Evolutionary conservation across 2,797 vertebrate species (phyloP).

Genomic region (Poeciliopsis infans): DNA sequence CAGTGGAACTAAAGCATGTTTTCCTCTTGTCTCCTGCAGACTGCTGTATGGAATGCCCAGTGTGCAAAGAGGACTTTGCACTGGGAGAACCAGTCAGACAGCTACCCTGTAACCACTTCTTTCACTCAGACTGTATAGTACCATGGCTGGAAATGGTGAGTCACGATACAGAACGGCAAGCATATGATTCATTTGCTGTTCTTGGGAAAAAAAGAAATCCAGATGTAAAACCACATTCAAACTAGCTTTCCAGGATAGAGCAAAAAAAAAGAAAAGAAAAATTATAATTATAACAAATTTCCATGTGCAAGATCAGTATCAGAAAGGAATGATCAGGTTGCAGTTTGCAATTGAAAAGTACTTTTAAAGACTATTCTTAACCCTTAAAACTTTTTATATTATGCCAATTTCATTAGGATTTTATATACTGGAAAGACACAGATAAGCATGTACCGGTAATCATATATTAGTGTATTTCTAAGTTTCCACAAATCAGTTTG

Average conservation of each 20-base stretch:
- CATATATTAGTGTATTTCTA: neutral
- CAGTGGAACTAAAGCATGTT: neutral
- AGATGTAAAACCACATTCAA: neutral
- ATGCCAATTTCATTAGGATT: neutral
- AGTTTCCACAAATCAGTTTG: neutral
- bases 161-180: constrained; percentile 4
- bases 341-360: neutral
- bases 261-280: neutral
- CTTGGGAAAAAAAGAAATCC: neutral
- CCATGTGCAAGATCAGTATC: neutral
- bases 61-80: constrained; percentile 96
- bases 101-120: constrained; percentile 96
- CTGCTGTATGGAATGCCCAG: constrained; percentile 93
- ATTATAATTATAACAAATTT: neutral
- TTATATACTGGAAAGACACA: neutral
- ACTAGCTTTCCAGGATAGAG: neutral
- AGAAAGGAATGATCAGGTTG: neutral
- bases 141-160: constrained; percentile 98
- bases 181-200: constrained; percentile 3
- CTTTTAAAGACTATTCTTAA: neutral
- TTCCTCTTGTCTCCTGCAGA: constrained; percentile 68
- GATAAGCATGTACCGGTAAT: too few species aligned
- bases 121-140: constrained; percentile 97
- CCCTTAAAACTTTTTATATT: neutral
- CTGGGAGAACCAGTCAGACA: constrained; percentile 91